phyloP scores from a whole-genome alignment of 2,113 vertebrate genomes.

The Shinisaurus crocodilurus region DNA sequence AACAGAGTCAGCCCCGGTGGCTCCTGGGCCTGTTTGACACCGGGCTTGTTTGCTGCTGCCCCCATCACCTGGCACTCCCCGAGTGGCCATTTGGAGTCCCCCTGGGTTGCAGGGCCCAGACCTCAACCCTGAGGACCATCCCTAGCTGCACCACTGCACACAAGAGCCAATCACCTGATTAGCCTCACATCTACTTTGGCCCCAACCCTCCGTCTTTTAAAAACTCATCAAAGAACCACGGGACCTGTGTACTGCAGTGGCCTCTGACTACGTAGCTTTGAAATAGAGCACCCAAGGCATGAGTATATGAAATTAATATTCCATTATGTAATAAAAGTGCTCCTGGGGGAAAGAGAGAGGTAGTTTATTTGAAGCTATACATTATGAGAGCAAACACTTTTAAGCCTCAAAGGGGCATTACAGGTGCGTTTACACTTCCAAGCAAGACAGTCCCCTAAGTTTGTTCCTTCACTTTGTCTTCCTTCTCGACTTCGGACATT shows the following conservation, averaged over 20 bases:
- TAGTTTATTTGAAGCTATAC: not conserved
- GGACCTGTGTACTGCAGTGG: not conserved
- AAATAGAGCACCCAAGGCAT: conserved; percentile 11
- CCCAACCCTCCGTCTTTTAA: conserved; percentile 14
- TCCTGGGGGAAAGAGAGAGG: conserved; percentile 12
- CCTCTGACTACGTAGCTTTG: not conserved
- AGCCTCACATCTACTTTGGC: not conserved
- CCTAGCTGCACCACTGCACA: not conserved
- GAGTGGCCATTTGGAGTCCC: no score
- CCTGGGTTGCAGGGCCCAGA: no score
- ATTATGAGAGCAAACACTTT: not conserved
- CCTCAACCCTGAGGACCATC: no score
- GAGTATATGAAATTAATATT: not conserved
- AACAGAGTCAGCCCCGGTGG: no score
- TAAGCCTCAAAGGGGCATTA: no score
- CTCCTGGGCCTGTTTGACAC: no score
- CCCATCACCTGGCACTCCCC: no score
- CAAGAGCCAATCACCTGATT: not conserved
- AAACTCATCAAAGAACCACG: not conserved
- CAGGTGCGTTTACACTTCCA: no score
- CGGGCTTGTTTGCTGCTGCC: no score
- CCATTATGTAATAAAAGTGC: conserved; percentile 18
- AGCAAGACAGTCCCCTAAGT: not conserved
- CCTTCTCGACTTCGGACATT: conserved; percentile 59
- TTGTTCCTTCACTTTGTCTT: conserved; percentile 27